These are phyloP conservation scores for Ibidorhyncha struthersii DNA, from an alignment of 2,113 vertebrate genomes.

Conservation along the genomic window DNA sequence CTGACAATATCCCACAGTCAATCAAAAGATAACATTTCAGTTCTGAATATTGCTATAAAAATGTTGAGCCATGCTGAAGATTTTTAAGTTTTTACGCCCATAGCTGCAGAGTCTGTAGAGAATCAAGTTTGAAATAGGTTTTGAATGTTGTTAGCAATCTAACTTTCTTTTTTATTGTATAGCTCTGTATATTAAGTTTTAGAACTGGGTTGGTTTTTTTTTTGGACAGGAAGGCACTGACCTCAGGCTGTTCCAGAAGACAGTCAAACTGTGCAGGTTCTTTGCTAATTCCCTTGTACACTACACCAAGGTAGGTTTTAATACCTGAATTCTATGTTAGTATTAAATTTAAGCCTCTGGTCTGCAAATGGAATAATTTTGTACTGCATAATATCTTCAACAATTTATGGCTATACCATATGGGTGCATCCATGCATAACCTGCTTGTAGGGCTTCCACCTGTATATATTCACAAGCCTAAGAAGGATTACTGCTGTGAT, in stretches of 20 bases:
- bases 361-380: neutral
- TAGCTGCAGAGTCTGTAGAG: neutral
- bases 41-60: neutral
- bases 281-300: conserved; percentile 94
- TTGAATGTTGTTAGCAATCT: neutral
- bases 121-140: neutral
- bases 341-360: neutral
- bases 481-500: neutral
- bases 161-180: neutral
- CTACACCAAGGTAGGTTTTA: conserved; percentile 88
- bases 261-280: conserved; percentile 91
- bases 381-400: neutral
- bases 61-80: neutral
- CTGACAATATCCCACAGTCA: neutral
- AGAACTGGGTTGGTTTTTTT: neutral
- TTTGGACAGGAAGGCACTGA: conserved; percentile 80
- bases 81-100: neutral
- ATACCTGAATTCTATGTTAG: neutral
- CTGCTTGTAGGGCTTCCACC: neutral
- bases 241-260: conserved; percentile 90
- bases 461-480: neutral
- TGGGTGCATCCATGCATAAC: neutral
- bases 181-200: neutral
- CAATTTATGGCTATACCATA: neutral
- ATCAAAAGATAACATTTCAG: neutral